Percentiles rank a stretch among this genome's conserved stretches.
Evolutionary conservation across 1,140 invertebrate species (phyloP).

Genomic region (Cotesia chilonis): DNA sequence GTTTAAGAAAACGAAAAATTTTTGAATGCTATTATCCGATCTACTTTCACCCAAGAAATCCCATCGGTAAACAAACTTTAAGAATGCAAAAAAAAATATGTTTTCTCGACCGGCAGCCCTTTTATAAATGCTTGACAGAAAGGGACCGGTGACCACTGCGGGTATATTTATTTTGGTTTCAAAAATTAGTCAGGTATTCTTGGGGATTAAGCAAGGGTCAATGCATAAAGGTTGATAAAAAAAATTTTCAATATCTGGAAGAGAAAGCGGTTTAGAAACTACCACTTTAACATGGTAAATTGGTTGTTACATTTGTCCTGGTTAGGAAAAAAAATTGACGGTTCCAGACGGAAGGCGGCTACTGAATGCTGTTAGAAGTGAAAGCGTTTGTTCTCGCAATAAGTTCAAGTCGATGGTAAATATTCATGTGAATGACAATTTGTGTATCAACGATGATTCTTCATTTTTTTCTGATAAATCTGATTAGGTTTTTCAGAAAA

Average conservation of each 20-base stretch:
- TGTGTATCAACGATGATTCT: no score
- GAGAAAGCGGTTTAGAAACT: constrained; percentile 23
- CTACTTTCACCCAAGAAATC: constrained; percentile 20
- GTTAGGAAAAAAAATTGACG: constrained; percentile 8
- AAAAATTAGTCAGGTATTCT: constrained; percentile 13
- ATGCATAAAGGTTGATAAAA: neutral
- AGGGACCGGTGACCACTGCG: neutral
- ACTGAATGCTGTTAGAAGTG: neutral
- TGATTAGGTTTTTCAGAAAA: no score
- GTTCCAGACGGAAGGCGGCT: neutral
- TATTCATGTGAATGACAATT: no score
- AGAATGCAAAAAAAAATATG: constrained; percentile 27
- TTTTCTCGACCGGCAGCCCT: neutral
- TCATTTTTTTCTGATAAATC: no score
- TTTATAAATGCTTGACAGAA: neutral
- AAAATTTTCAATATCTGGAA: constrained; percentile 8
- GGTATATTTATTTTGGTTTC: constrained; percentile 1
- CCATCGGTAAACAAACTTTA: neutral
- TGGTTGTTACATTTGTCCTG: constrained; percentile 26
- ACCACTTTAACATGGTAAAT: constrained; percentile 12
- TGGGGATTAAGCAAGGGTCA: neutral
- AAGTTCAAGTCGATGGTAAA: neutral
- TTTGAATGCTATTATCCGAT: neutral
- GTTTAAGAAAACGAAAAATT: no score
- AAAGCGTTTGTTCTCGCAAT: neutral